Evolutionary conservation across 2,797 vertebrate genomes (phyloP).

Genomic region (Pseudochaenichthys georgianus): DNA sequence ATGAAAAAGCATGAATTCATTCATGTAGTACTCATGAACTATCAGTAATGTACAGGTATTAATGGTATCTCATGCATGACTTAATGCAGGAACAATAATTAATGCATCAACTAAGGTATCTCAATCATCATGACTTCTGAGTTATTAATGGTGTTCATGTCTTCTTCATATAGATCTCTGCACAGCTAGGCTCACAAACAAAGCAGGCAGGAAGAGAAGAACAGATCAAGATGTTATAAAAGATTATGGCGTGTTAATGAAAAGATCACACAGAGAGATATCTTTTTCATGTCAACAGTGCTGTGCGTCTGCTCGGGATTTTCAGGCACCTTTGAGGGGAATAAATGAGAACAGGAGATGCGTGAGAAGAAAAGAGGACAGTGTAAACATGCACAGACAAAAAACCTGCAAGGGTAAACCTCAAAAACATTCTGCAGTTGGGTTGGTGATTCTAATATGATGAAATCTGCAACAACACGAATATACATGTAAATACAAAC

Average conservation of each 20-base stretch:
- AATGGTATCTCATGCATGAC: too few relatives aligned
- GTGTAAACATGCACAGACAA: constrained; percentile 3
- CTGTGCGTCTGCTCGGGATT: constrained; percentile 11
- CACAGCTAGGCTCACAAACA: constrained; percentile 3
- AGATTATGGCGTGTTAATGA: constrained; percentile 10
- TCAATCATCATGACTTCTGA: too few relatives aligned
- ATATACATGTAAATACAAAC: too few relatives aligned
- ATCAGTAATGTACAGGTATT: too few relatives aligned
- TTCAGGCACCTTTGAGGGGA: not conserved
- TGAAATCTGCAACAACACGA: not conserved
- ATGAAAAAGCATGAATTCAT: too few relatives aligned
- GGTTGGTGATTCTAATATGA: not conserved
- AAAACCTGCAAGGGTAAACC: not conserved
- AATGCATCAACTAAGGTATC: too few relatives aligned
- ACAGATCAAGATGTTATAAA: constrained; percentile 1
- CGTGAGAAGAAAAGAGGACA: constrained; percentile 55
- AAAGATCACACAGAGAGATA: constrained; percentile 20
- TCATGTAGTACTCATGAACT: too few relatives aligned
- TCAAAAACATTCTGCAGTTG: not conserved
- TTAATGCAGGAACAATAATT: too few relatives aligned
- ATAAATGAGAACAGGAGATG: constrained; percentile 55
- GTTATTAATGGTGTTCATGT: too few relatives aligned
- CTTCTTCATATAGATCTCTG: too few relatives aligned
- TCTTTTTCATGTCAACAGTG: constrained; percentile 47
- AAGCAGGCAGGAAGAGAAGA: not conserved